phyloP scores from a whole-genome alignment of 2,888 invertebrate species.

The Cordilura impudica region DNA sequence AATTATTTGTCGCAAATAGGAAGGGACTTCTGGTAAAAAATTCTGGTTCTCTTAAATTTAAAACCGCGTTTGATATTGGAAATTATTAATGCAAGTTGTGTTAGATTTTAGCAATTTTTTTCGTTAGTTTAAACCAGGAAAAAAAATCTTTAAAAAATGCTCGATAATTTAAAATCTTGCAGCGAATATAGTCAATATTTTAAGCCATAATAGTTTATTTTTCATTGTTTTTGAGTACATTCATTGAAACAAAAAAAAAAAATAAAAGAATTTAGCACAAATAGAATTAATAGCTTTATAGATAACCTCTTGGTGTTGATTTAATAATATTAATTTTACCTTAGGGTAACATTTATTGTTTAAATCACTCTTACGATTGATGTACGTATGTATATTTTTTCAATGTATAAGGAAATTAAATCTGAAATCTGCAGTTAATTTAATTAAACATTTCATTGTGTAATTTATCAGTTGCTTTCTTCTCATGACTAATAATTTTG shows the following conservation, averaged over 20 bases:
- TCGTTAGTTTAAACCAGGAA: too few species aligned
- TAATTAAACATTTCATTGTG: not conserved
- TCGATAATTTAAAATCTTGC: too few species aligned
- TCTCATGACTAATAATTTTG: not conserved
- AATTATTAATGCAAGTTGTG: too few species aligned
- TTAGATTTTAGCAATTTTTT: too few species aligned
- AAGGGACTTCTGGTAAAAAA: too few species aligned
- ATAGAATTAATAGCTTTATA: slow-evolving; percentile 33
- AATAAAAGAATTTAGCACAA: slow-evolving; percentile 36
- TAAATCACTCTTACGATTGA: not conserved
- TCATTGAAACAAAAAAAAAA: slow-evolving; percentile 8
- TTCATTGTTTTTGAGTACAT: not conserved
- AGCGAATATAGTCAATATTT: not conserved
- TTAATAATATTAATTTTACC: slow-evolving; percentile 4
- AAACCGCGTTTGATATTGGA: too few species aligned
- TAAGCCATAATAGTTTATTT: not conserved
- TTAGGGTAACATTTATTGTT: not conserved
- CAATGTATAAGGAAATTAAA: not conserved
- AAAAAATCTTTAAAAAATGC: too few species aligned
- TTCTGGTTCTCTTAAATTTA: too few species aligned
- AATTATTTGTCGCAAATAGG: too few species aligned
- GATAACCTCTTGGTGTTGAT: slow-evolving; percentile 41
- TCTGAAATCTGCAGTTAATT: not conserved
- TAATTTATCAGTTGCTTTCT: not conserved
- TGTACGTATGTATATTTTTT: not conserved